Conservation (phyloP, 2,888 invertebrate genomes). For the Cylindroiulus punctatus region DNA sequence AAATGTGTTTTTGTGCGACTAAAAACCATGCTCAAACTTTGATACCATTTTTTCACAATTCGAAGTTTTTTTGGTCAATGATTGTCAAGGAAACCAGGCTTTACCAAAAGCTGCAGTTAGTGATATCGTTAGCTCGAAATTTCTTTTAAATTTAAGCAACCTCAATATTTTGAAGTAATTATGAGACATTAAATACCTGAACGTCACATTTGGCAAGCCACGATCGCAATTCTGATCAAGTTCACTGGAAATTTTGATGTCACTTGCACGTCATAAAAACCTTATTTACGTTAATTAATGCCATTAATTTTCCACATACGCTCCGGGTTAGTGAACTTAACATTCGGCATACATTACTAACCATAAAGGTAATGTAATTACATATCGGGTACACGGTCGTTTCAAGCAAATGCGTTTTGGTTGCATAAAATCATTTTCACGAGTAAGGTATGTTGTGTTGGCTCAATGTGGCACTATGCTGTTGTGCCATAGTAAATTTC, state of each 20-base stretch:
- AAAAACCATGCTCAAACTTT: too few relatives aligned
- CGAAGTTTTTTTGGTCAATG: too few relatives aligned
- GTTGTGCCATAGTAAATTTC: not conserved
- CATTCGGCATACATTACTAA: not conserved
- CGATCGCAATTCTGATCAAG: conserved; percentile 18
- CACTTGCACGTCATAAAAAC: not conserved
- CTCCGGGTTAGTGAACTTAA: conserved; percentile 1
- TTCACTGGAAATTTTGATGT: not conserved
- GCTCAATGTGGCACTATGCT: not conserved
- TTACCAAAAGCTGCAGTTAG: too few relatives aligned
- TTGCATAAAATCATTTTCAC: conserved; percentile 11
- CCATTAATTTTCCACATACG: conserved; percentile 10
- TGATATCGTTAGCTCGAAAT: too few relatives aligned
- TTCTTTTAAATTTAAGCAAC: too few relatives aligned
- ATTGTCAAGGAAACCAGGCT: too few relatives aligned
- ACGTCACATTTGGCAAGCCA: not conserved
- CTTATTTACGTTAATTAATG: not conserved
- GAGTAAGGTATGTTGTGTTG: not conserved
- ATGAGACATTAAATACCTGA: too few relatives aligned
- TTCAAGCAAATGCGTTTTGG: not conserved
- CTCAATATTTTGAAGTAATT: too few relatives aligned
- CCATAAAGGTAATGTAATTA: conserved; percentile 14
- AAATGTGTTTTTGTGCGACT: too few relatives aligned
- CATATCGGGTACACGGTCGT: not conserved
- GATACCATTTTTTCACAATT: too few relatives aligned